phyloP scores from a whole-genome alignment of 2,113 vertebrate species.

The Peromyscus polionotus region DNA sequence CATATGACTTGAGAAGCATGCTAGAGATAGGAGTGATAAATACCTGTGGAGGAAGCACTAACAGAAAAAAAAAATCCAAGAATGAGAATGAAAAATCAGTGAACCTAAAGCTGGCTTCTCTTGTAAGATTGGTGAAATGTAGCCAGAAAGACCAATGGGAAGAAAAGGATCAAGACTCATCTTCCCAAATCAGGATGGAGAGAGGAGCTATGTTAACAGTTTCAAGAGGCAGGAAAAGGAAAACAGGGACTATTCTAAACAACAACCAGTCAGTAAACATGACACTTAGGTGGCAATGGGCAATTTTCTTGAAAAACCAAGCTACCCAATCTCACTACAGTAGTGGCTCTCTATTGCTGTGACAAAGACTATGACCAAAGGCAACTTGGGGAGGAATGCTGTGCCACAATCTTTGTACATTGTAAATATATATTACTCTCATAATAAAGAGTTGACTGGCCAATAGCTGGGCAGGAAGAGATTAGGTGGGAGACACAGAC shows the following conservation, averaged over 20 bases:
- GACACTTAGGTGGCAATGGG: not conserved
- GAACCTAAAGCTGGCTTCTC: not conserved
- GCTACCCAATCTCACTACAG: not conserved
- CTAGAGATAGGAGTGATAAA: not conserved
- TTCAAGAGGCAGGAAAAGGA: not conserved
- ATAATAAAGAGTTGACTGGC: too few species aligned
- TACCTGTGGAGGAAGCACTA: not conserved
- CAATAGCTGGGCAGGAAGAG: too few species aligned
- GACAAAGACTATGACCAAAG: not conserved
- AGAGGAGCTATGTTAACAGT: not conserved
- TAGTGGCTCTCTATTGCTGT: not conserved
- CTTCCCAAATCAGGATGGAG: not conserved
- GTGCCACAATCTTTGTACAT: too few species aligned
- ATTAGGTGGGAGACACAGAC: too few species aligned
- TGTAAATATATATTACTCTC: too few species aligned
- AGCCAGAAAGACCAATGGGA: not conserved
- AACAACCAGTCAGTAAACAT: not conserved
- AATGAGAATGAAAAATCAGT: not conserved
- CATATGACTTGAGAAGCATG: not conserved
- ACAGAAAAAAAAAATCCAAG: not conserved
- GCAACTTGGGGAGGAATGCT: not conserved
- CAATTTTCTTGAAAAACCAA: not conserved
- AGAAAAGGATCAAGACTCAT: not conserved
- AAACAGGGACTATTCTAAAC: not conserved
- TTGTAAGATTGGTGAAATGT: not conserved